These are phyloP conservation scores for Cecidostiba fungosa DNA, from an alignment of 2,888 invertebrate species.

Conservation along the genomic window DNA sequence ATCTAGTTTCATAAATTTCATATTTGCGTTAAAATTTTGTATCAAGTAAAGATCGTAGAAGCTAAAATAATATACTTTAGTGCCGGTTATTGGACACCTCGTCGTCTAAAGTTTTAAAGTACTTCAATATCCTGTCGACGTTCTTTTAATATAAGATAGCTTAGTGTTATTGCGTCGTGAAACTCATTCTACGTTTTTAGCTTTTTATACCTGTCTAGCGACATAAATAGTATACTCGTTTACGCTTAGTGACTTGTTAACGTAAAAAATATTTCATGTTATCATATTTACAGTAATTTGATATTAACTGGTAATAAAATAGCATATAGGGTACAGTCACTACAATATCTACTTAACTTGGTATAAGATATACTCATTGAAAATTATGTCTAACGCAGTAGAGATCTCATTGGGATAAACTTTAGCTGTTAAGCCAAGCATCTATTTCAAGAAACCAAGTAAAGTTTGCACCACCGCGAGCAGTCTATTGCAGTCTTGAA, in stretches of 20 bases:
- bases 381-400: neutral
- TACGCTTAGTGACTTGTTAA: neutral
- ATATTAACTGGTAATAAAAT: too few relatives aligned
- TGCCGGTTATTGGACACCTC: neutral
- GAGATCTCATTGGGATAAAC: conserved; percentile 16
- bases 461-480: conserved; percentile 8
- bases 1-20: neutral
- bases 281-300: neutral
- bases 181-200: neutral
- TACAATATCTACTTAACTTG: too few relatives aligned
- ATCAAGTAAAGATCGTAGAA: neutral
- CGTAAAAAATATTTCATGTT: neutral
- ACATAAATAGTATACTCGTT: neutral
- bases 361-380: neutral
- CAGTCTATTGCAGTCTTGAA: neutral
- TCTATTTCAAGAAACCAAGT: conserved; percentile 30
- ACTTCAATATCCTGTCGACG: neutral
- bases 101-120: neutral
- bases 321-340: too few relatives aligned
- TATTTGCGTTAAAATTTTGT: neutral
- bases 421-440: conserved; percentile 37
- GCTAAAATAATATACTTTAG: neutral
- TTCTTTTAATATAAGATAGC: neutral
- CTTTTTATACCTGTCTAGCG: neutral
- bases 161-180: neutral